Base-by-base conservation (phyloP, 23 tunicate species). In the Styela plicata region DNA sequence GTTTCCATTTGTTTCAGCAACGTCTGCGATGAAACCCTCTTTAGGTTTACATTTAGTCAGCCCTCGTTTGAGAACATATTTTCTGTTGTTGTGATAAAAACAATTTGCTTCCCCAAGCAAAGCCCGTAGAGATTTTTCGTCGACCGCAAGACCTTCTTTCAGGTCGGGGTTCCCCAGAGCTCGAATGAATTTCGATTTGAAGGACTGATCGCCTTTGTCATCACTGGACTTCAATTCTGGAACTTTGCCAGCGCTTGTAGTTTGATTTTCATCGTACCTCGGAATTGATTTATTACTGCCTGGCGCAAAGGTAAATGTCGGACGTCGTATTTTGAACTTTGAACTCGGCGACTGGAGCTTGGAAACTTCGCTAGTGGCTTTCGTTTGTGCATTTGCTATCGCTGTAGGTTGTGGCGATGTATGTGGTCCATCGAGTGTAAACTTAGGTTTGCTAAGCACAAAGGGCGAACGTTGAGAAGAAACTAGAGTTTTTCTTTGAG, bases 71-170 rank as follows among this genome's bases (percentile, higher is more conserved):
- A 76, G 66, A 36, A 76, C 81, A 29, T 76, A 76, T 76, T 76
- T 76, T 44, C 27, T 76, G 31, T 76, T 53, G 26, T 76, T 76
- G 65, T 76, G 81, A 44, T 76, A 76, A 53, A 76, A 76, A 25
- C 27, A 76, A 0, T 53, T 76, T 27, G 81, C 81, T 33, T 76
- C 81, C 21, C 81, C 81, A 13, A 76, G 68, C 53, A 76, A 44
- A 36, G 81, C 81, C 31, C 81, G 64, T 25, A 76, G 66, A 44
- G 52, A 53, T 76, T 76, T 76, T 17, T 65, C 81, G 31, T 76
- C 81, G 30, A 76, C 81, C 1, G 81, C 81, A 24, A 76, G 28
- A 31, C 77, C 77, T 71, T 71, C 77, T 53, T 76, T 76, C 33
- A 27, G 53, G 81, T 53, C 66, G 52, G 81, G 64, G 21, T 52